These are phyloP conservation scores for Odontamblyopus lacepedii DNA, from an alignment of 2,797 vertebrate genomes.

Conservation along the genomic window DNA sequence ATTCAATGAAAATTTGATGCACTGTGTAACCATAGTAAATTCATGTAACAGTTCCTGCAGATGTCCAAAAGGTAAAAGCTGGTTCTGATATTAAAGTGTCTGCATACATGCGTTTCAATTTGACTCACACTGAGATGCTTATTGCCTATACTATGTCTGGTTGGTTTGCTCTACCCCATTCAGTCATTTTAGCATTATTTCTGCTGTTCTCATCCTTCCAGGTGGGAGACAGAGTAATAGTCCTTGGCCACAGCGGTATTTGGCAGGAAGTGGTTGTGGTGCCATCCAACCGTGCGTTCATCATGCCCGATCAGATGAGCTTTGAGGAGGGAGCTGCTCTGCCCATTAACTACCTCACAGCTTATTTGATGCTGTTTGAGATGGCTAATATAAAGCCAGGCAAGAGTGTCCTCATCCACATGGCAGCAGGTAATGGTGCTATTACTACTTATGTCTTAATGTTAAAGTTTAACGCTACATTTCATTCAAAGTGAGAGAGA, in stretches of 20 bases:
- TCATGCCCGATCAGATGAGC: conserved; percentile 89
- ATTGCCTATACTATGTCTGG: neutral
- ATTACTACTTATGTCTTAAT: neutral
- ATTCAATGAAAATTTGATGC: neutral
- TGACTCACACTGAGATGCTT: neutral
- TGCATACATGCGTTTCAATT: neutral
- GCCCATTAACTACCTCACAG: conserved; percentile 86
- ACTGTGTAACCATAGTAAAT: no score
- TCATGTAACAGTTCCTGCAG: neutral
- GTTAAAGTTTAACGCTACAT: neutral
- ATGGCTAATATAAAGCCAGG: conserved; percentile 86
- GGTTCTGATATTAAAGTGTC: neutral
- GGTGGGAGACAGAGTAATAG: conserved; percentile 88
- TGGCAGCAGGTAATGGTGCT: conserved; percentile 85
- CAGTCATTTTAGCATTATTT: neutral
- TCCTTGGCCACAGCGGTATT: conserved; percentile 76
- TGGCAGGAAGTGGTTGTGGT: conserved; percentile 88
- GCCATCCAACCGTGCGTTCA: conserved; percentile 69
- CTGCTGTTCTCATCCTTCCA: conserved; percentile 36
- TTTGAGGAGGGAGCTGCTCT: conserved; percentile 89
- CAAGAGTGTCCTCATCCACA: conserved; percentile 89
- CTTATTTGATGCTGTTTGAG: conserved; percentile 90
- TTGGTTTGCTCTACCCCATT: neutral
- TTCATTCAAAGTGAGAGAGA: neutral
- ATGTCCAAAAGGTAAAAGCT: neutral